Evolutionary conservation across 1,140 invertebrate genomes (phyloP), one percentile per base, ranked within the genome.

Genomic region (Holcopasites calliopsidis): DNA sequence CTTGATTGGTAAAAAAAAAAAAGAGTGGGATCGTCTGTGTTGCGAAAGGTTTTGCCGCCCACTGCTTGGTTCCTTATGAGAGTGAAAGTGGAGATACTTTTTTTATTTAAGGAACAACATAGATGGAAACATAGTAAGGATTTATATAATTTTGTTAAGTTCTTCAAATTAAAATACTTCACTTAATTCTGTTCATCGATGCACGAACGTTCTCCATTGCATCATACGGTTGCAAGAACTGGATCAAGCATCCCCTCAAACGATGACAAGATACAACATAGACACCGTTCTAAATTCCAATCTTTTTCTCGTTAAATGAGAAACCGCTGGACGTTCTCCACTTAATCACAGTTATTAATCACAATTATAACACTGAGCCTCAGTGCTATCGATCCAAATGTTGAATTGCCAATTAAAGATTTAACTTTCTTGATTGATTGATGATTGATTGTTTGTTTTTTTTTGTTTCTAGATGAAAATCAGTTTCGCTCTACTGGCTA

Each of bases 401-500:
- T 4, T 11, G 11, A 44, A 18, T n/a, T n/a, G n/a, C n/a, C n/a
- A n/a, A n/a, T n/a, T n/a, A n/a, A n/a, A n/a, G n/a, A n/a, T n/a
- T n/a, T n/a, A n/a, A n/a, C n/a, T n/a, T n/a, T n/a, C n/a, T n/a
- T n/a, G n/a, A n/a, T n/a, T 61, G 64, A 21, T 38, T 10, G 31
- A 13, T 68, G n/a, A 62, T 49, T 28, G 31, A 57, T 60, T 11
- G 31, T 1, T 55, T 33, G 23, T 62, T 78, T 38, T 13, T 44
- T 69, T 26, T 70, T 13, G n/a, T 47, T 80, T 83, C 47, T 64
- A 89, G 89, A 91, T 91, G 87, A 87, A 79, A 28, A 57, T 81
- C 64, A 80, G 85, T 58, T 52, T 69, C 6, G 49, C 93, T 70
- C 89, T 92, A 77, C 18, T 91, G 26, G 79, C 80, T 7, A 82